phyloP scores from a whole-genome alignment of 1,140 invertebrate genomes.

The Plutomurus gul region DNA sequence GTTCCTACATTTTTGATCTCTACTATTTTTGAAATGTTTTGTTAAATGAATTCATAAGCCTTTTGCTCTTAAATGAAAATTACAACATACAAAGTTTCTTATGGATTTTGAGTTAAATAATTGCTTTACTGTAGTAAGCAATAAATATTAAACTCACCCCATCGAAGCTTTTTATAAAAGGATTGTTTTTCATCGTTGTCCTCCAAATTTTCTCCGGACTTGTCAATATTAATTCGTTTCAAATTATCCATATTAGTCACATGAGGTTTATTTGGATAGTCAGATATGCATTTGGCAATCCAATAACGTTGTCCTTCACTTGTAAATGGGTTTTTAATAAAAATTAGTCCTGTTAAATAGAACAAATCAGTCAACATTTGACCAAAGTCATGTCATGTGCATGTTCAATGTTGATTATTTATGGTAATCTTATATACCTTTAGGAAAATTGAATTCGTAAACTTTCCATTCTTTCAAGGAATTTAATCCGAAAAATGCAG shows the following conservation, averaged over 20 bases:
- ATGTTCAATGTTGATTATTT: background rate
- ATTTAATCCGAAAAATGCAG: constrained; percentile 53
- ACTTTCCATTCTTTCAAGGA: constrained; percentile 56
- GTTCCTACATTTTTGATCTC: no score
- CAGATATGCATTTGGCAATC: constrained; percentile 75
- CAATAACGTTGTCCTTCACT: constrained; percentile 76
- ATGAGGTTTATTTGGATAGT: constrained; percentile 78
- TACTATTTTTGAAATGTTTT: no score
- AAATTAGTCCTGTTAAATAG: constrained; percentile 67
- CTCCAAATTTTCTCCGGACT: background rate
- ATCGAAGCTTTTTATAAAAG: constrained; percentile 72
- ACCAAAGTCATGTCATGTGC: no score
- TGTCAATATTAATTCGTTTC: constrained; percentile 1
- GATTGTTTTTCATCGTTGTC: background rate
- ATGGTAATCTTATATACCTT: no score
- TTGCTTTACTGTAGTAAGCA: no score
- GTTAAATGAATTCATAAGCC: no score
- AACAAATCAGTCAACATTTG: no score
- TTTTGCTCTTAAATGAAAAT: no score
- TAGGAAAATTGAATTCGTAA: constrained; percentile 54
- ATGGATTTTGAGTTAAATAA: no score
- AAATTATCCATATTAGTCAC: constrained; percentile 51
- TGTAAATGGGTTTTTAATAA: constrained; percentile 84
- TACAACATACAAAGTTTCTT: no score
- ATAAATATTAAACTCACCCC: no score